Evolutionary conservation across 2,888 invertebrate species (phyloP), one percentile per base, ranked within the genome.

Genomic region (Dysmachus trigonus): DNA sequence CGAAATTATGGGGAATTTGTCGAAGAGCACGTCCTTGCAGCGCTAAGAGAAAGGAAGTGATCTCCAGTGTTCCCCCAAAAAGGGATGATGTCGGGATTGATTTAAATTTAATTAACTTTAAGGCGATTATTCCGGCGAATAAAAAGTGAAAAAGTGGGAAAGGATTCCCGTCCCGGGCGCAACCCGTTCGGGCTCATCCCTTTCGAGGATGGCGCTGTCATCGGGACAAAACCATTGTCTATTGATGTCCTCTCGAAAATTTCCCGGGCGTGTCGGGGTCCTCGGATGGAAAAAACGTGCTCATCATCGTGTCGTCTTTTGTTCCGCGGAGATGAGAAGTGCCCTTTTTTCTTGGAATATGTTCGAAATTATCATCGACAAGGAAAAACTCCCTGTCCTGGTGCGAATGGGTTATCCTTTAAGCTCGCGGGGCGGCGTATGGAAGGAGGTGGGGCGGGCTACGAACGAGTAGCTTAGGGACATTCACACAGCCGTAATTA

Each of bases 61-160:
- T 35, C 33, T 38, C 33, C 38, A 35, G 22, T 38, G 76, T 76
- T 76, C 41, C 38, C 47, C 38, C 76, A 27, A 47, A 51, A 79
- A 51, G 41, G 41, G 13, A 79, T 47, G 41, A 27, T 30, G 27
- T 41, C 30, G 41, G 47, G 47, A 47, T 53, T 82, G 82, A 82
- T 82, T 53, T 82, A 31, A 82, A 82, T 82, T 82, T 82, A 62
- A 82, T 62, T 82, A 82, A 82, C 71, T 82, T 82, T 71, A 82
- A 82, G 62, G 15, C 82, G 82, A 82, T 82, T 82, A 18, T 33
- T 35, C 31, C 38, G n/a, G 31, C n/a, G 33, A 30, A 82, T 22
- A 18, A 41, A 82, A 82, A 82, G 41, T 8, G n/a, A 35, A 33
- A 33, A 35, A 33, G 53, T 33, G 31, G 10, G 10, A 62, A 73